Evolutionary conservation across 2,888 invertebrate genomes (phyloP).

Genomic region (Entomobrya multifasciata): DNA sequence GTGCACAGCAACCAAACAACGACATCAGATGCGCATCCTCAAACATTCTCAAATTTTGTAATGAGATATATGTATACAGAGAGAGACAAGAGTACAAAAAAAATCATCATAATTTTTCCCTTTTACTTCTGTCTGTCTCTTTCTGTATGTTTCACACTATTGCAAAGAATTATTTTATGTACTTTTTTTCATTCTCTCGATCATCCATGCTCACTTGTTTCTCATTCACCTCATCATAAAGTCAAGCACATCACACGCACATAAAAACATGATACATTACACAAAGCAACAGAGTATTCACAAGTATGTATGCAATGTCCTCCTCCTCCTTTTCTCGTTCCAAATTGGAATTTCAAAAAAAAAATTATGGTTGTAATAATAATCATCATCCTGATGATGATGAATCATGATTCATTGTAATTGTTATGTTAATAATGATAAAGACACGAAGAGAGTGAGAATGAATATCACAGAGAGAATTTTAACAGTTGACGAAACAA

Average conservation of each 20-base stretch:
- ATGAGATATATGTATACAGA: neutral
- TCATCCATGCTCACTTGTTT: neutral
- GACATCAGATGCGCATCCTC: constrained; percentile 60
- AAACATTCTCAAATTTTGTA: constrained; percentile 18
- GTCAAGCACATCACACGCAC: neutral
- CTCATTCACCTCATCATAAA: too few relatives aligned
- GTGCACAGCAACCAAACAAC: constrained; percentile 51
- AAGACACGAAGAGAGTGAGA: constrained; percentile 7
- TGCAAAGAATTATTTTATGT: neutral
- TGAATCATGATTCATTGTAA: constrained; percentile 38
- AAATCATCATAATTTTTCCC: neutral
- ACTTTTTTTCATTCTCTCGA: neutral
- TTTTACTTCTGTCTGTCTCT: neutral
- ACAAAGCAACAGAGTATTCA: constrained; percentile 5
- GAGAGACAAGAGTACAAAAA: too few relatives aligned
- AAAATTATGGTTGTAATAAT: neutral
- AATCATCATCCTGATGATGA: too few relatives aligned
- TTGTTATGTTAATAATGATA: constrained; percentile 31
- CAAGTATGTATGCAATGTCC: too few relatives aligned
- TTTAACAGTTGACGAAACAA: constrained; percentile 41
- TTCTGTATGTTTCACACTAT: neutral
- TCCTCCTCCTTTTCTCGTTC: neutral
- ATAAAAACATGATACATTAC: neutral
- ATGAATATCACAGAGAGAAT: constrained; percentile 14
- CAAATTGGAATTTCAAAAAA: neutral